Evolutionary conservation across 2,888 invertebrate species (phyloP).

Genomic region (Leptopilina syphax): DNA sequence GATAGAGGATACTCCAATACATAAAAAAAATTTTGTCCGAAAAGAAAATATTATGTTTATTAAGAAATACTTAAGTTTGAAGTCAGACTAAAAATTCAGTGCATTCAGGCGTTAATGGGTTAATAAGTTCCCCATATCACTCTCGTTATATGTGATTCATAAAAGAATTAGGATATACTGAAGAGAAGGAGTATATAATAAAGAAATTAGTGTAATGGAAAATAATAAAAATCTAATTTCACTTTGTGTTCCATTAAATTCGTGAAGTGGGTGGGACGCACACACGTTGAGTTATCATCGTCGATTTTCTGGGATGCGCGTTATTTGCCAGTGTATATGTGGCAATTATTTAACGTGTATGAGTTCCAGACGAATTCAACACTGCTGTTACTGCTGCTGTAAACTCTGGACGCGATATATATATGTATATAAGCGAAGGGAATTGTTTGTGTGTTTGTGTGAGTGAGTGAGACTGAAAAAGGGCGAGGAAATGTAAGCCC

Average conservation of each 20-base stretch:
- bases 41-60: too few species aligned
- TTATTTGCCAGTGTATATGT: background rate
- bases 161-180: too few species aligned
- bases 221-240: slow-evolving; percentile 29
- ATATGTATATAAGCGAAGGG: too few species aligned
- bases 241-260: slow-evolving; percentile 22
- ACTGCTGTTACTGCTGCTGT: background rate
- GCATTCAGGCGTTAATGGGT: too few species aligned
- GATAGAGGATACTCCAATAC: too few species aligned
- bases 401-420: slow-evolving; percentile 2
- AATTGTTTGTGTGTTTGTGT: too few species aligned
- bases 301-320: slow-evolving; percentile 17
- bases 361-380: slow-evolving; percentile 33
- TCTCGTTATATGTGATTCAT: too few species aligned
- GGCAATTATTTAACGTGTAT: slow-evolving; percentile 23
- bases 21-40: too few species aligned
- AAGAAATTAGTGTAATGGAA: slow-evolving; percentile 25
- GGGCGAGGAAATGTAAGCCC: slow-evolving; percentile 44
- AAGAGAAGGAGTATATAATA: background rate
- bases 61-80: too few species aligned
- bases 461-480: slow-evolving; percentile 11
- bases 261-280: background rate
- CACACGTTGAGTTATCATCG: slow-evolving; percentile 2
- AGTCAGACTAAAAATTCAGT: too few species aligned
- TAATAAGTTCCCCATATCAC: too few species aligned